Percentiles rank a stretch among this genome's conserved stretches.
phyloP scores from a whole-genome alignment of 2,888 invertebrate species.

The Rhyacophila evoluta region DNA sequence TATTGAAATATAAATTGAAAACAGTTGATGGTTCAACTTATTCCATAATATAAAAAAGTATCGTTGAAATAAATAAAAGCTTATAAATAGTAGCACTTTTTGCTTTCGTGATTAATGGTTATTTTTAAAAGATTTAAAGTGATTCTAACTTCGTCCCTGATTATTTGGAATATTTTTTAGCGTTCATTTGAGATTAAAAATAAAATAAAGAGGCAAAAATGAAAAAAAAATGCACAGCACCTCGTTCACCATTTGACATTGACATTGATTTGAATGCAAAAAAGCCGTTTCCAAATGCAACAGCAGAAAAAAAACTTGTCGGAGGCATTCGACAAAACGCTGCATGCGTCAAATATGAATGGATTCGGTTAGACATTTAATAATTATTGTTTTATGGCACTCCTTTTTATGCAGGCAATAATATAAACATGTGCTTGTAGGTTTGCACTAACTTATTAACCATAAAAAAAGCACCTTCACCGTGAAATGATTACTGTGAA shows the following conservation, averaged over 20 bases:
- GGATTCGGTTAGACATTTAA: background rate
- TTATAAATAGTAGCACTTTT: too few relatives aligned
- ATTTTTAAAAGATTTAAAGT: too few relatives aligned
- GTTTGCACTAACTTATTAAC: background rate
- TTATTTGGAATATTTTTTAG: background rate
- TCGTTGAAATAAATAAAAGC: too few relatives aligned
- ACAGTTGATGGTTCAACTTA: too few relatives aligned
- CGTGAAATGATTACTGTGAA: background rate
- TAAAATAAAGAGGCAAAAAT: conserved; percentile 11
- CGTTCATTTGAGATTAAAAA: background rate
- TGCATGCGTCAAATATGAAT: conserved; percentile 20
- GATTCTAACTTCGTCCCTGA: background rate
- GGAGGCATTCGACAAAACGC: conserved; percentile 29
- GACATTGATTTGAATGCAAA: conserved; percentile 50
- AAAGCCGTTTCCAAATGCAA: conserved; percentile 34
- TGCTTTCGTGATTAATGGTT: too few relatives aligned
- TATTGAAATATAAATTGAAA: too few relatives aligned
- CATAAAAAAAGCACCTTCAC: background rate
- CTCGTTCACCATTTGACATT: conserved; percentile 55
- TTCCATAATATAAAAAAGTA: too few relatives aligned
- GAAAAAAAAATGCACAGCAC: conserved; percentile 32
- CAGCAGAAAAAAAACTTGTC: conserved; percentile 27
- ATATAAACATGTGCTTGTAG: background rate
- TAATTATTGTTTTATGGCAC: conserved; percentile 9
- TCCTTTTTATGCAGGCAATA: background rate